Conservation (phyloP, 2,888 invertebrate genomes). For the Rhorus exstirpatorius region DNA sequence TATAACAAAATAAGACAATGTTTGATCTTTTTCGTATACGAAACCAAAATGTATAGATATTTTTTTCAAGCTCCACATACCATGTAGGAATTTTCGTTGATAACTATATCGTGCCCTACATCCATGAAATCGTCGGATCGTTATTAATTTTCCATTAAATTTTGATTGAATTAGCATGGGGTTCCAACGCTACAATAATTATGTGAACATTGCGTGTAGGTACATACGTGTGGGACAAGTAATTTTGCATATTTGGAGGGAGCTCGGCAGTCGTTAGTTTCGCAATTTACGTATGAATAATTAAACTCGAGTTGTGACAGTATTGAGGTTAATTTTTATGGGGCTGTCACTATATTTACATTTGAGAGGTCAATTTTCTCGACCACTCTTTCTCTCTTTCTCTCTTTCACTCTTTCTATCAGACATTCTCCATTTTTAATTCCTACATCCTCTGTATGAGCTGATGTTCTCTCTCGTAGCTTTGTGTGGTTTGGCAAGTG, state of each 20-base stretch:
- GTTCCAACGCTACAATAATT: not conserved
- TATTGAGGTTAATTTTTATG: conserved; percentile 31
- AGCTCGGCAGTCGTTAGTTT: not conserved
- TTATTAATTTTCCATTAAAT: not conserved
- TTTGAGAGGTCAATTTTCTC: conserved; percentile 8
- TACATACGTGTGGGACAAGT: not conserved
- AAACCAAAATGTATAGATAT: not conserved
- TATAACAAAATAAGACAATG: no score
- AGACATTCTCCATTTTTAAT: conserved; percentile 5
- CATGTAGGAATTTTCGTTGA: not conserved
- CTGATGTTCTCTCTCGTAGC: not conserved
- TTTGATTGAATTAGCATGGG: not conserved
- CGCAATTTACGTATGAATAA: conserved; percentile 25
- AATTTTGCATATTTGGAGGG: not conserved
- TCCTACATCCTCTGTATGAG: not conserved
- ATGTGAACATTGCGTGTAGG: not conserved
- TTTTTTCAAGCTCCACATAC: not conserved
- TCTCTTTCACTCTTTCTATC: not conserved
- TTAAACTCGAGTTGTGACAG: not conserved
- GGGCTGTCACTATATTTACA: not conserved
- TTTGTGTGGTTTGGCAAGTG: not conserved
- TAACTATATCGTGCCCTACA: not conserved
- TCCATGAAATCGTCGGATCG: not conserved
- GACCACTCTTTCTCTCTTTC: not conserved
- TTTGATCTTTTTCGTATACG: no score